Conservation (phyloP, 1,140 invertebrate genomes). For the Cyclina sinensis region DNA sequence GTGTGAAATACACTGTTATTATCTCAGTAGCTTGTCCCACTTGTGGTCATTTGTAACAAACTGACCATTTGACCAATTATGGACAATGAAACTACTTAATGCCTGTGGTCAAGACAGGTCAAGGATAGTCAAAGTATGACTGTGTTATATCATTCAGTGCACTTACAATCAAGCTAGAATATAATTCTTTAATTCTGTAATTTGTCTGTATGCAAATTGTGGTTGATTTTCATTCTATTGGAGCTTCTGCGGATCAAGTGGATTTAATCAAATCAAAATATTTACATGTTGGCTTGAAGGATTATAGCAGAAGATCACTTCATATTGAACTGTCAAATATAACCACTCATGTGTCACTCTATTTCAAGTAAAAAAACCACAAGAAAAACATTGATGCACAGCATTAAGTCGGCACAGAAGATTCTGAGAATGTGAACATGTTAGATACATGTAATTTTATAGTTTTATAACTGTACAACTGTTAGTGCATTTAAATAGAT, state of each 20-base stretch:
- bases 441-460: too few relatives aligned
- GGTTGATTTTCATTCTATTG: neutral
- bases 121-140: neutral
- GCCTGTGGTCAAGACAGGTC: constrained; percentile 15
- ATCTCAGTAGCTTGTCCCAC: neutral
- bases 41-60: neutral
- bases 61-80: constrained; percentile 47
- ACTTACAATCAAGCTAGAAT: neutral
- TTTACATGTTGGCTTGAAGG: neutral
- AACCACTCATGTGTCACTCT: too few relatives aligned
- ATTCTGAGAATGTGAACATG: too few relatives aligned
- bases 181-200: constrained; percentile 37
- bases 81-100: constrained; percentile 21
- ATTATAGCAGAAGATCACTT: too few relatives aligned
- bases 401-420: too few relatives aligned
- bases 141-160: constrained; percentile 10
- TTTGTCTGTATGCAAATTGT: constrained; percentile 18
- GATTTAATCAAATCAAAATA: constrained; percentile 8
- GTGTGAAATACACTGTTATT: constrained; percentile 5
- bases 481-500: too few relatives aligned
- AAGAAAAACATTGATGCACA: too few relatives aligned
- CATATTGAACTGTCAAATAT: too few relatives aligned
- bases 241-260: neutral
- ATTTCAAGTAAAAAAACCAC: too few relatives aligned
- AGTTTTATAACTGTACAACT: too few relatives aligned